Percentiles rank a stretch among this genome's conserved stretches.
Evolutionary conservation across 1,140 invertebrate genomes (phyloP).

Genomic region (Lerema accius): DNA sequence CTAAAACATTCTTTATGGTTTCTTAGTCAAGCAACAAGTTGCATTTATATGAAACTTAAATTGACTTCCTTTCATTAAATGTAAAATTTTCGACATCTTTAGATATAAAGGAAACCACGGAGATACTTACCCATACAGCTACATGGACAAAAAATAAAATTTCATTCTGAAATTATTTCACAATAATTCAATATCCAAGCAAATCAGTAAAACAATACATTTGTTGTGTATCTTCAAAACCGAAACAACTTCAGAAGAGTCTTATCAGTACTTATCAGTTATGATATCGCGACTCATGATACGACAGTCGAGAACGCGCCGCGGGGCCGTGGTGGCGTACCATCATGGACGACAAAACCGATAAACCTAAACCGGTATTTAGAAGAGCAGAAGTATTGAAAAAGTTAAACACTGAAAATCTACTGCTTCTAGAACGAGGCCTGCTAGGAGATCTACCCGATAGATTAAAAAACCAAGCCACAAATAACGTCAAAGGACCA

Average conservation of each 20-base stretch:
- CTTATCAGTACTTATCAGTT: conserved; percentile 58
- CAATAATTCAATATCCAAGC: conserved; percentile 1
- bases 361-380: conserved; percentile 50
- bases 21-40: no score
- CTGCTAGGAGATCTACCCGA: conserved; percentile 67
- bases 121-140: no score
- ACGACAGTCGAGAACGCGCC: conserved; percentile 62
- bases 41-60: no score
- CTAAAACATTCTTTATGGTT: no score
- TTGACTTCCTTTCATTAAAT: no score
- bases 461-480: conserved; percentile 54
- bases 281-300: conserved; percentile 55
- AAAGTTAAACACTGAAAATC: conserved; percentile 67
- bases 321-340: conserved; percentile 60
- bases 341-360: conserved; percentile 56
- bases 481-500: conserved; percentile 36
- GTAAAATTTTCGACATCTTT: no score
- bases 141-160: no score
- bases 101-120: no score
- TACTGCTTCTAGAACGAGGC: conserved; percentile 68
- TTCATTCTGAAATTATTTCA: no score
- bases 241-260: conserved; percentile 39
- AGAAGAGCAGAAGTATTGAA: conserved; percentile 61
- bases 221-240: conserved; percentile 33
- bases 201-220: conserved; percentile 13